phyloP scores from a whole-genome alignment of 2,888 invertebrate species.

The Drosophila helvetica region DNA sequence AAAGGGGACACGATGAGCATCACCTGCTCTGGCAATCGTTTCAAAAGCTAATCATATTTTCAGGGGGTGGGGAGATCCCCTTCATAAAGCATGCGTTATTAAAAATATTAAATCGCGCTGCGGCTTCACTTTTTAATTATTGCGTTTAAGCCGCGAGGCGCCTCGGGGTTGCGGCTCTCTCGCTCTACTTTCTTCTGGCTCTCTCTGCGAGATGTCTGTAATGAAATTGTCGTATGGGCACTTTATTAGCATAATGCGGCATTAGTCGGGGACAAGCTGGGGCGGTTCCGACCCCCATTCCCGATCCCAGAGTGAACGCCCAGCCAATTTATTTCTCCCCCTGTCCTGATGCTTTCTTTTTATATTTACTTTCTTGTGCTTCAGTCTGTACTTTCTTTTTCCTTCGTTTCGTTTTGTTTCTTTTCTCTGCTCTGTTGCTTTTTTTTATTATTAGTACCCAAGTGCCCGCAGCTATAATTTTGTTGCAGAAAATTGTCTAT shows the following conservation, averaged over 20 bases:
- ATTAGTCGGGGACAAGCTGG: slow-evolving; percentile 28
- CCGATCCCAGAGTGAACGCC: slow-evolving; percentile 23
- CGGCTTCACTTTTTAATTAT: slow-evolving; percentile 64
- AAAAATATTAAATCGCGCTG: slow-evolving; percentile 16
- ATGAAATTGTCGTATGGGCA: slow-evolving; percentile 69
- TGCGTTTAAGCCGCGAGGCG: slow-evolving; percentile 31
- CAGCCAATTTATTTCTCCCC: slow-evolving; percentile 42
- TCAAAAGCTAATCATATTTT: slow-evolving; percentile 36
- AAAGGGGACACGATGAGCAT: slow-evolving; percentile 36
- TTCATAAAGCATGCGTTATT: slow-evolving; percentile 37
- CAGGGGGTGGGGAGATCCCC: not conserved
- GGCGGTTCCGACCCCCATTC: not conserved
- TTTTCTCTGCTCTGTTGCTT: slow-evolving; percentile 26
- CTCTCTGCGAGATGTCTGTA: slow-evolving; percentile 36
- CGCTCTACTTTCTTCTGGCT: not conserved
- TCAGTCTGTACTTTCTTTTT: slow-evolving; percentile 34
- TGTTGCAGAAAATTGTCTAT: slow-evolving; percentile 65
- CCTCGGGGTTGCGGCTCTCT: not conserved
- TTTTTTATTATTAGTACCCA: slow-evolving; percentile 60
- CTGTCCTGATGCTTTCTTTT: slow-evolving; percentile 23
- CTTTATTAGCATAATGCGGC: slow-evolving; percentile 70
- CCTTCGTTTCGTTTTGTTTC: slow-evolving; percentile 36
- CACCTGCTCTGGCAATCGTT: slow-evolving; percentile 28
- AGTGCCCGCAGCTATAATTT: slow-evolving; percentile 71
- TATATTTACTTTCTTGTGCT: slow-evolving; percentile 42